Conservation (phyloP, 2,888 invertebrate genomes). For the Dryomyza anilis region DNA sequence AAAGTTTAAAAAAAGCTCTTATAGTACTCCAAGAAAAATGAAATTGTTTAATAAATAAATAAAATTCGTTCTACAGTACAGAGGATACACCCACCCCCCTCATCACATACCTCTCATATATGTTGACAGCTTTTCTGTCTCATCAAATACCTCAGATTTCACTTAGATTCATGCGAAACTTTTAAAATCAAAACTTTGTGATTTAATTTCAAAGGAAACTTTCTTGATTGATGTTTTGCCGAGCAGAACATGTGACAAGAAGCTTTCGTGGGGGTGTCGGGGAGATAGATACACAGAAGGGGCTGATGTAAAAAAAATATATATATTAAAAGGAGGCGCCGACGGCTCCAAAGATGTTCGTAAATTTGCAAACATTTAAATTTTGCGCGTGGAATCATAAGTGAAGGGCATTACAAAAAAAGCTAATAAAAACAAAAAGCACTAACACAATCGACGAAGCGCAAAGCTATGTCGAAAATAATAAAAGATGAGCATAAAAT, state of each 20-base stretch:
- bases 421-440: background rate
- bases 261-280: no score
- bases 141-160: background rate
- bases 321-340: background rate
- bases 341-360: background rate
- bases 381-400: background rate
- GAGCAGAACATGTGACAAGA: background rate
- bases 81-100: no score
- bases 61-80: background rate
- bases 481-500: background rate
- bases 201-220: constrained; percentile 26
- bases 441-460: background rate
- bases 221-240: constrained; percentile 7
- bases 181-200: constrained; percentile 21
- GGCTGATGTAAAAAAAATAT: no score
- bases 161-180: background rate
- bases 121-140: background rate
- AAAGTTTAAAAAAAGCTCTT: background rate
- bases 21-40: no score
- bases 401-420: background rate
- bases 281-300: no score
- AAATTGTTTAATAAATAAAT: background rate
- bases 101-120: background rate
- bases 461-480: background rate
- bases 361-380: background rate